Percentiles rank a stretch among this genome's conserved stretches.
Conservation (phyloP, 2,113 vertebrate genomes). For the Pelmatolapia mariae region DNA sequence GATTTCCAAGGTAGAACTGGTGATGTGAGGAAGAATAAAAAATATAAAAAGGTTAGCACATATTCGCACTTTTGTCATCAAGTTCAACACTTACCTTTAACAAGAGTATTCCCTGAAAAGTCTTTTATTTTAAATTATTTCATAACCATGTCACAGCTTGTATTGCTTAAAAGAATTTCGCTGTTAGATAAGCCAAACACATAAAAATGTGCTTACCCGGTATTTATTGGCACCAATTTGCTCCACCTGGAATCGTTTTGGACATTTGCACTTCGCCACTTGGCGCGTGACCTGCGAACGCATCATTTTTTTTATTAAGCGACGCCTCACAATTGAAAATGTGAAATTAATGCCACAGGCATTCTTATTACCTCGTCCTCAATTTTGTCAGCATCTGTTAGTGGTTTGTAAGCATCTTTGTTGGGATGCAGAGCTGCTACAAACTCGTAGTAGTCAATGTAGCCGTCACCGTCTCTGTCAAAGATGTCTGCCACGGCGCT, state of each 20-base stretch:
- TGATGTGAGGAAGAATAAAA: constrained; percentile 81
- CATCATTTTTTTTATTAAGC: background rate
- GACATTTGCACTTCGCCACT: constrained; percentile 98
- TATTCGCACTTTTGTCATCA: background rate
- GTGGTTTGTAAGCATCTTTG: constrained; percentile 96
- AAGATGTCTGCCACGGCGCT: constrained; percentile 99
- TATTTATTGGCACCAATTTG: constrained; percentile 99
- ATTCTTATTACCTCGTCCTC: constrained; percentile 87
- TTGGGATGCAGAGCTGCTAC: constrained; percentile 97
- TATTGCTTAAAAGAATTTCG: background rate
- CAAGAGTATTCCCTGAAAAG: background rate
- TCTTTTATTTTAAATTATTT: background rate
- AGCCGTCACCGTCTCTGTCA: constrained; percentile 94
- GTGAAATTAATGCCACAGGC: background rate
- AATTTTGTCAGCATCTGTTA: constrained; percentile 98
- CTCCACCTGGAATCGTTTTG: constrained; percentile 97
- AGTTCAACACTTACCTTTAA: constrained; percentile 4
- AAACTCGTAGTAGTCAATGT: constrained; percentile 99
- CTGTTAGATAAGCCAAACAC: background rate
- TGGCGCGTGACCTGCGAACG: constrained; percentile 89
- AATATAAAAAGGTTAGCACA: constrained; percentile 60
- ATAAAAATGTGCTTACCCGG: constrained; percentile 76
- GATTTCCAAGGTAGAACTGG: constrained; percentile 99
- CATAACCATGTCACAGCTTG: background rate
- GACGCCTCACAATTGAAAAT: background rate